Conservation (phyloP, 2,888 invertebrate genomes). For the Synergus laeviventris region DNA sequence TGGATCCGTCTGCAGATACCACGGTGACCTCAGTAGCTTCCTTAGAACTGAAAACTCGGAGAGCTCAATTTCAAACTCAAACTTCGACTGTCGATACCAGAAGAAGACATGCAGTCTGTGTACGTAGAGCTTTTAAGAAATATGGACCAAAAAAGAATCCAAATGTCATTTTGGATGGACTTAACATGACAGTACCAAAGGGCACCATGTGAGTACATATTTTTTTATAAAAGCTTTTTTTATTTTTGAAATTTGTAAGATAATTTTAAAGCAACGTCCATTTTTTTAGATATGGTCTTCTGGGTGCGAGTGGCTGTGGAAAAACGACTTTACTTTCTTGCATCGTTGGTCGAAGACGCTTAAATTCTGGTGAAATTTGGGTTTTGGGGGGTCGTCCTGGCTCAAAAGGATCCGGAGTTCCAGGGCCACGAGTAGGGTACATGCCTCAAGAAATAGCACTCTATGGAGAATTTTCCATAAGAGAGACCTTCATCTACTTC, state of each 20-base stretch:
- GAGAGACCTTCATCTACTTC: slow-evolving; percentile 90
- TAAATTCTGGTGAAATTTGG: slow-evolving; percentile 86
- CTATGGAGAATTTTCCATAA: slow-evolving; percentile 87
- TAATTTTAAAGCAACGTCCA: slow-evolving; percentile 13
- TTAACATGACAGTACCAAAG: slow-evolving; percentile 95
- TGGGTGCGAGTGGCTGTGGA: slow-evolving; percentile 95
- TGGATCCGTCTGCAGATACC: slow-evolving; percentile 62
- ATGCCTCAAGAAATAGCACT: slow-evolving; percentile 94
- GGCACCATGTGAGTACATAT: slow-evolving; percentile 87
- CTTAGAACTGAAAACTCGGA: slow-evolving; percentile 77
- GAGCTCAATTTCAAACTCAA: slow-evolving; percentile 80
- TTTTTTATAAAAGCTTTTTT: neutral
- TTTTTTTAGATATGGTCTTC: slow-evolving; percentile 84
- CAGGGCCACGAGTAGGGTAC: slow-evolving; percentile 87
- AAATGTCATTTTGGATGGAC: slow-evolving; percentile 88
- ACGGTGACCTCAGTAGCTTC: slow-evolving; percentile 69
- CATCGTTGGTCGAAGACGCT: slow-evolving; percentile 86
- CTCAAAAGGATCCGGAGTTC: slow-evolving; percentile 82
- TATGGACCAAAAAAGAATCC: slow-evolving; percentile 89
- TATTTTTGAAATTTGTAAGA: neutral
- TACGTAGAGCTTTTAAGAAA: slow-evolving; percentile 88
- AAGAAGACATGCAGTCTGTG: slow-evolving; percentile 89
- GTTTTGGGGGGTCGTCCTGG: slow-evolving; percentile 87
- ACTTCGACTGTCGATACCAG: slow-evolving; percentile 84
- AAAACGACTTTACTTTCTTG: slow-evolving; percentile 92